Evolutionary conservation across 2,113 vertebrate genomes (phyloP).

Genomic region (Grantiella picta): DNA sequence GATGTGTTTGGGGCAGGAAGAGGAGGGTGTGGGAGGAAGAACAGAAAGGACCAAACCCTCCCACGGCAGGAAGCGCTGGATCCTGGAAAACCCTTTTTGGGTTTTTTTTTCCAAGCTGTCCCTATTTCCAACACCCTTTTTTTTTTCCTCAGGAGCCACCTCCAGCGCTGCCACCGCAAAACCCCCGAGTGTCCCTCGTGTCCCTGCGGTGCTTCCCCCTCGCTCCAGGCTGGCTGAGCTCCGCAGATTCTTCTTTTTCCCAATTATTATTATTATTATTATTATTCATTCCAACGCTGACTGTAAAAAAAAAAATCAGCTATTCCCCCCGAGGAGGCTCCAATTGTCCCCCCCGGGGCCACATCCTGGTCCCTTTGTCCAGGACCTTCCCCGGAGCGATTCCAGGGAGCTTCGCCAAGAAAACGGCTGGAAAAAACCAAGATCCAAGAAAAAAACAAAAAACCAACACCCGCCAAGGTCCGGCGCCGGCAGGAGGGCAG

Average conservation of each 20-base stretch:
- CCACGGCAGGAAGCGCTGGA: not conserved
- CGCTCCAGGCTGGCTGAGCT: not conserved
- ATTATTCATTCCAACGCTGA: not conserved
- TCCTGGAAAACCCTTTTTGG: not conserved
- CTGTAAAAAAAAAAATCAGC: too few species aligned
- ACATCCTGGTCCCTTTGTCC: not conserved
- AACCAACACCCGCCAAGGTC: not conserved
- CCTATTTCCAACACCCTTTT: not conserved
- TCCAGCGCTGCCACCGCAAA: not conserved
- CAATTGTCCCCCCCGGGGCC: not conserved
- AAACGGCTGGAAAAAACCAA: not conserved
- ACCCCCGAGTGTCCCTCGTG: not conserved
- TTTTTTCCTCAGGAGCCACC: not conserved
- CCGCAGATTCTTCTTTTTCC: not conserved
- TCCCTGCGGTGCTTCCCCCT: not conserved
- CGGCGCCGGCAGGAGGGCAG: not conserved
- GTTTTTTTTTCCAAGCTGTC: not conserved
- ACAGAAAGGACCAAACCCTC: not conserved
- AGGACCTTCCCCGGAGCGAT: not conserved
- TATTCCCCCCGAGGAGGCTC: not conserved
- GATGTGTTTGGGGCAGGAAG: not conserved
- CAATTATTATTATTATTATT: not conserved
- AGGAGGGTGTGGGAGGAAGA: conserved; percentile 2
- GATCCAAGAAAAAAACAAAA: not conserved
- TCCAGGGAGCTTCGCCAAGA: not conserved